Base-by-base conservation (phyloP, 2,888 invertebrate species). In the Furcula furcula region DNA sequence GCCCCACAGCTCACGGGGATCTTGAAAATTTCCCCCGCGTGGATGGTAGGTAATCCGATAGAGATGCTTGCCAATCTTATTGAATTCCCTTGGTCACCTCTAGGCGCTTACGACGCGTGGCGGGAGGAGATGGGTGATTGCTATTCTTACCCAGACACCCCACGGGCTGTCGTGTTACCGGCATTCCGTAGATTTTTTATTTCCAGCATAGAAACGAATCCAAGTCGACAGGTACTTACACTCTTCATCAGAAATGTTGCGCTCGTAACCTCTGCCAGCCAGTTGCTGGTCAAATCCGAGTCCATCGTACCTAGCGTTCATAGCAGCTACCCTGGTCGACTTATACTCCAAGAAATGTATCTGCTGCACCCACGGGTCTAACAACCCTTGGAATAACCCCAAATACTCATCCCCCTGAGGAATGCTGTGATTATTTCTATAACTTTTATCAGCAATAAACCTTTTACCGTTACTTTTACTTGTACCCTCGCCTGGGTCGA, bases 311-410 rank as follows among this genome's bases (percentile, higher is more conserved):
- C 59, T 57, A 0, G 58, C 34, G 10, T 57, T 48, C 74, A 72
- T 75, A 0, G 46, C 36, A 0, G 54, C 55, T 0, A 53, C 29
- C 12, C 54, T 35, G 1, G 64, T 47, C 0, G 68, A 64, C 22
- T 85, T 84, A 25, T 79, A 78, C 26, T 79, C 76, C 22, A 68
- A 22, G 10, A 55, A 48, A 30, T 40, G 33, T 16, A 62, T 44
- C 5, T 53, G 35, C 0, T 48, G 46, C 27, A 48, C 4, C 1
- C 15, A 9, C 0, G 44, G 51, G 4, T 50, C 46, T 11, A 54
- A 46, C 7, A 46, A 42, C 5, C 65, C 65, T 42, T 61, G 59
- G 46, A 85, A 83, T 6, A 85, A 43, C 4, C 62, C 43, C 0
- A 71, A 36, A 36, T 62, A 80, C 0, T 61, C 61, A 1, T 73